Evolutionary conservation across 2,797 vertebrate genomes (phyloP), one percentile per base, ranked within the genome.

Genomic region (Tauraco hartlaubi): DNA sequence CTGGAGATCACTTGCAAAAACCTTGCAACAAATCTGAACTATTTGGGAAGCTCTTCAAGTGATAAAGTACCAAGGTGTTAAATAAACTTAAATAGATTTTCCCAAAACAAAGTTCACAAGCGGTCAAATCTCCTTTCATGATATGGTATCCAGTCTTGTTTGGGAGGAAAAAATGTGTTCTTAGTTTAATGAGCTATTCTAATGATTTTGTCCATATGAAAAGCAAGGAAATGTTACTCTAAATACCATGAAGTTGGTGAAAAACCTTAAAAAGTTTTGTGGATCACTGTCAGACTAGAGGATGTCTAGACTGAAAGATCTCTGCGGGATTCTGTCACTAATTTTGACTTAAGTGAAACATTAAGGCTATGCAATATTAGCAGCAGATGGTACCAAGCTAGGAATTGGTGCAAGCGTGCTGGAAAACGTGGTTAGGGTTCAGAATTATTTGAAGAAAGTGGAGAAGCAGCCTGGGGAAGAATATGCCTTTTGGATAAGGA

Each of bases 281-380:
- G 54, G 41, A 68, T 91, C 68, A 13, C 22, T 94, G 71, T 95
- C 78, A 89, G 75, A 80, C 49, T 31, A 83, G 85, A 94, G 64
- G 54, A 56, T 77, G 82, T 85, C 68, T 83, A 67, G 72, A 74
- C 78, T 87, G 81, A 87, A 51, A 48, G 63, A 63, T 78, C 55
- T 92, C 82, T 83, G 56, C 64, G 77, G 87, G 76, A 61, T 83
- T 94, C 91, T 94, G 93, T 91, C 85, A 52, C 87, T 92, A 85
- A 92, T 94, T 96, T 88, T 26, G 12, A 43, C 52, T 90, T 66
- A 77, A 92, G 37, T 89, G 63, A 92, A 79, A 91, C 1, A 0
- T 87, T 87, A 82, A 87, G 37, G 61, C 85, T 83, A 3, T 90
- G 33, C 44, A 46, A 9, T 58, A 83, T 90, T 92, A 88, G 49